Conservation (phyloP, 2,113 vertebrate genomes). For the Sceloporus tristichus region DNA sequence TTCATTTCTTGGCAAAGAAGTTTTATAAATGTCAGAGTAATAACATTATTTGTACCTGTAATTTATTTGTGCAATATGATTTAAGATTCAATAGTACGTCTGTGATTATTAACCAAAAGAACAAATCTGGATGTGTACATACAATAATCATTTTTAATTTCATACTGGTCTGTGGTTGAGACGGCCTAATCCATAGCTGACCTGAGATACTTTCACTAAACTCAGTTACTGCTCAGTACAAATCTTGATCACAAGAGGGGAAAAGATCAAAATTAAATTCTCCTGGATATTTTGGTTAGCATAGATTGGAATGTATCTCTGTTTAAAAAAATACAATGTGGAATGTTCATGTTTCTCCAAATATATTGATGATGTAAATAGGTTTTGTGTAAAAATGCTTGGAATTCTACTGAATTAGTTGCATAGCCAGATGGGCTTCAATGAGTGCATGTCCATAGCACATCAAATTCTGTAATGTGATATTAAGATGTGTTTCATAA, state of each 20-base stretch:
- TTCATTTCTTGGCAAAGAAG: constrained; percentile 46
- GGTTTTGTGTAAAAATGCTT: not conserved
- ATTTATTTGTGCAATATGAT: constrained; percentile 47
- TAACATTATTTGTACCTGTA: constrained; percentile 56
- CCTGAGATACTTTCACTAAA: not conserved
- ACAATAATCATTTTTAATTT: constrained; percentile 35
- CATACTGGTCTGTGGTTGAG: not conserved
- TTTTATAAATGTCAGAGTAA: constrained; percentile 66
- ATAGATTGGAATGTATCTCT: constrained; percentile 20
- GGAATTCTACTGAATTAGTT: not conserved
- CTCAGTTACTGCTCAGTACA: not conserved
- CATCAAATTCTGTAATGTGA: not conserved
- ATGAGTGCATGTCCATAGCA: not conserved
- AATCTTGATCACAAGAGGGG: not conserved
- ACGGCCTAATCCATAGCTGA: not conserved
- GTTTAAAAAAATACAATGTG: constrained; percentile 32
- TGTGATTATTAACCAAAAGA: constrained; percentile 42
- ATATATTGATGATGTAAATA: constrained; percentile 34
- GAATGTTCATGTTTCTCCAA: constrained; percentile 35
- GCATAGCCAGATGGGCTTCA: not conserved
- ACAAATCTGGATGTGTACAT: constrained; percentile 33
- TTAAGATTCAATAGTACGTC: constrained; percentile 44
- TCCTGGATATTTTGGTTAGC: not conserved
- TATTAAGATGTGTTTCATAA: not conserved
- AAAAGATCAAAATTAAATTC: not conserved